Percentiles rank a stretch among this genome's conserved stretches.
Conservation (phyloP, 2,888 invertebrate species). For the Hyposoter didymator region DNA sequence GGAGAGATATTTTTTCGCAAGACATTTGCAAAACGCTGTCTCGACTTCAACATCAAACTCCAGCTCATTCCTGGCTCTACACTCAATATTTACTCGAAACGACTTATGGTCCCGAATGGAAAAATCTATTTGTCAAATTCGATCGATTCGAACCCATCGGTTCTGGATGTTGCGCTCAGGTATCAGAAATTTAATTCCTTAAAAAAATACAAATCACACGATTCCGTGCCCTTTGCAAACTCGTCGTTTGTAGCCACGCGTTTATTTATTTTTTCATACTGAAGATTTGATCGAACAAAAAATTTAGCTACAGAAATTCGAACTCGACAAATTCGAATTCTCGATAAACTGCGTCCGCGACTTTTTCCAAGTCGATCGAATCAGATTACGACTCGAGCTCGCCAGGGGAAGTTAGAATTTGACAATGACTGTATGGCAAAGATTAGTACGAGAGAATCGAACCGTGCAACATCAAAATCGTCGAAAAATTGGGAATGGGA, state of each 20-base stretch:
- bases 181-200: slow-evolving; percentile 65
- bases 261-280: not conserved
- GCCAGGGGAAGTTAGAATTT: no score
- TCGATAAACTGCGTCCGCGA: no score
- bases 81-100: slow-evolving; percentile 78
- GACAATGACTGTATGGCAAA: no score
- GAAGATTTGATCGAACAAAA: not conserved
- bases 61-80: slow-evolving; percentile 82
- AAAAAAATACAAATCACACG: not conserved
- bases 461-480: no score
- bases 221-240: not conserved
- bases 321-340: no score
- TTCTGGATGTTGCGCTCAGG: slow-evolving; percentile 86
- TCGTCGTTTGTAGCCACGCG: not conserved
- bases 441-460: no score
- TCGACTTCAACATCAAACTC: slow-evolving; percentile 79
- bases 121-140: slow-evolving; percentile 81
- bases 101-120: slow-evolving; percentile 82
- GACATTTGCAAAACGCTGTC: slow-evolving; percentile 83
- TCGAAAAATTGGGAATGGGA: no score
- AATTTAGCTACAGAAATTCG: no score
- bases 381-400: no score
- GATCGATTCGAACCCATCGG: slow-evolving; percentile 83
- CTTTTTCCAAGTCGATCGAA: no score
- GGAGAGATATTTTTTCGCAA: slow-evolving; percentile 84